Evolutionary conservation across 2,113 vertebrate genomes (phyloP).

Genomic region (Neogobius melanostomus): DNA sequence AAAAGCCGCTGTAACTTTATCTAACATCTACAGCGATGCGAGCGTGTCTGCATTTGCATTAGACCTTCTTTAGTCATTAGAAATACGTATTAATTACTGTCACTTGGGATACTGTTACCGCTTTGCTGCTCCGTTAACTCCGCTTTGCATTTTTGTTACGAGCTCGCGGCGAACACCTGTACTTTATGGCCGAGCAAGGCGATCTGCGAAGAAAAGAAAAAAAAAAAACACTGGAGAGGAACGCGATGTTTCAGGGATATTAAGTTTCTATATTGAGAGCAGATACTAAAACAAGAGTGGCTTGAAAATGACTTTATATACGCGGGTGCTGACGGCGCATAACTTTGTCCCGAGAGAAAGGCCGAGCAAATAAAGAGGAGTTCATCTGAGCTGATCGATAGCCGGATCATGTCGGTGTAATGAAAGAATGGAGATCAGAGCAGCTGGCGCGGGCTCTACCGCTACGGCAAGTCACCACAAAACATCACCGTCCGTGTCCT

Average conservation of each 20-base stretch:
- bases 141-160: background rate
- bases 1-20: background rate
- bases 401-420: conserved; percentile 19
- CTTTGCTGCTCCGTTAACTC: background rate
- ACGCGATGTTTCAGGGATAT: conserved; percentile 4
- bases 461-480: conserved; percentile 8
- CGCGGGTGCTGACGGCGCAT: conserved; percentile 11
- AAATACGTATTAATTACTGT: background rate
- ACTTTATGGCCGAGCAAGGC: background rate
- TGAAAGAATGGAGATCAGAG: conserved; percentile 11
- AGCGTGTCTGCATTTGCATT: background rate
- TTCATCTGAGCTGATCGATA: conserved; percentile 21
- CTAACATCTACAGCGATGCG: no score
- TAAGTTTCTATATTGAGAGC: conserved; percentile 1
- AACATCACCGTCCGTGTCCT: background rate
- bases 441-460: background rate
- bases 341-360: background rate
- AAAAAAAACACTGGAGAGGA: background rate
- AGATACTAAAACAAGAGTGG: background rate
- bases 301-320: conserved; percentile 2
- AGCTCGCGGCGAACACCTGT: background rate
- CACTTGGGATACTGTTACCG: background rate
- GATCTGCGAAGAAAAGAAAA: background rate
- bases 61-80: background rate
- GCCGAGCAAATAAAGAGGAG: conserved; percentile 8